phyloP scores from a whole-genome alignment of 2,888 invertebrate genomes.

The Diaphora mendica region DNA sequence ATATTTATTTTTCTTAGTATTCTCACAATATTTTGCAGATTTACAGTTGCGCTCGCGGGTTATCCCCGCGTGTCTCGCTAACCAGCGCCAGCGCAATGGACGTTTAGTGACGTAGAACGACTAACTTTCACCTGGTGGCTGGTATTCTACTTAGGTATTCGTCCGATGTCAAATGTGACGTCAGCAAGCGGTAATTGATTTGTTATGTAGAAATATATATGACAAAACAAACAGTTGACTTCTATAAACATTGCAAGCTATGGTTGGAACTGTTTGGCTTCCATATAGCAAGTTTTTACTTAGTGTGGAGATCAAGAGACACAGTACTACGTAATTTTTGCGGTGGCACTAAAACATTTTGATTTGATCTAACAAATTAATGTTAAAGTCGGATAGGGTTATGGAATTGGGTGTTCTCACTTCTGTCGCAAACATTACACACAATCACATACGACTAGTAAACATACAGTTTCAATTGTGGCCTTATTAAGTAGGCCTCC shows the following conservation, averaged over 20 bases:
- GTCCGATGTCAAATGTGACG: not conserved
- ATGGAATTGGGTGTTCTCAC: not conserved
- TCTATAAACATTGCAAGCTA: not conserved
- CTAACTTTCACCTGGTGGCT: constrained; percentile 1
- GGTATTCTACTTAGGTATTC: not conserved
- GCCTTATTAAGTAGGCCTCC: no score
- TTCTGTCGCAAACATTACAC: not conserved
- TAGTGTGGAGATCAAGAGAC: no score
- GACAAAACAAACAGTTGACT: not conserved
- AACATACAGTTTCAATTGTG: no score
- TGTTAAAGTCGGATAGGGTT: not conserved
- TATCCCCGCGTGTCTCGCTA: not conserved
- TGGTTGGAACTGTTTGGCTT: no score
- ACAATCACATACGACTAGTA: no score
- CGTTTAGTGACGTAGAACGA: constrained; percentile 1
- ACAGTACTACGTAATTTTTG: no score
- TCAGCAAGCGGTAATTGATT: not conserved
- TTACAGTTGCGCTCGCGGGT: not conserved
- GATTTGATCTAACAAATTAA: not conserved
- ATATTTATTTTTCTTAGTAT: not conserved
- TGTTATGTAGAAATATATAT: not conserved
- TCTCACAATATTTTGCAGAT: not conserved
- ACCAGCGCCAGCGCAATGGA: not conserved
- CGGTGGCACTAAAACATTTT: no score
- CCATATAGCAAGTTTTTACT: no score